Conservation (phyloP, 2,113 vertebrate genomes). For the Clarias gariepinus region DNA sequence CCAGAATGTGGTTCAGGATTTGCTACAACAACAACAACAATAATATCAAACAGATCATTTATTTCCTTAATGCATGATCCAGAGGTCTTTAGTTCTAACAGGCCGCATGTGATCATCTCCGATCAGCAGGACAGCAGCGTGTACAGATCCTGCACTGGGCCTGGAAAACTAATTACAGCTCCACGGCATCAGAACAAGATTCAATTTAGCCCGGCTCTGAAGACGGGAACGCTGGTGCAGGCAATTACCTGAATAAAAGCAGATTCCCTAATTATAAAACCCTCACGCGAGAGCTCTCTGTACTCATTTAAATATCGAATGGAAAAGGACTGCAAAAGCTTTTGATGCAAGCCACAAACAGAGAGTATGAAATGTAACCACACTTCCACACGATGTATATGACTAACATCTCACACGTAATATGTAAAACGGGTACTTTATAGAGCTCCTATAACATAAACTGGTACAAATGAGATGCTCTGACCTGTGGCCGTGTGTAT, state of each 20-base stretch:
- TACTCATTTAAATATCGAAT: neutral
- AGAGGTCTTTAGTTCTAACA: neutral
- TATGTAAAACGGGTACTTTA: neutral
- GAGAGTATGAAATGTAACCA: too few species aligned
- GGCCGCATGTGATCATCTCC: neutral
- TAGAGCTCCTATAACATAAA: neutral
- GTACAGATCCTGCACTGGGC: neutral
- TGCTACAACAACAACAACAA: conserved; percentile 71
- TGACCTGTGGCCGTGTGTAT: too few species aligned
- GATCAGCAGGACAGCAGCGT: neutral
- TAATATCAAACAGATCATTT: neutral
- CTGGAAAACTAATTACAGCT: conserved; percentile 4
- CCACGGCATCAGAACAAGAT: neutral
- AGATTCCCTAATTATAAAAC: neutral
- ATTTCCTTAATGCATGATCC: neutral
- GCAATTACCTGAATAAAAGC: neutral
- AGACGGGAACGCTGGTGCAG: neutral
- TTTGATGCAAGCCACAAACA: neutral
- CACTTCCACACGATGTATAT: too few species aligned
- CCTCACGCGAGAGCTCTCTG: neutral
- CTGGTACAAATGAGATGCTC: neutral
- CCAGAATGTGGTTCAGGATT: conserved; percentile 97
- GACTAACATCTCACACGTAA: neutral
- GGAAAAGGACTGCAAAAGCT: neutral
- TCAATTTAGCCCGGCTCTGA: neutral